Base-by-base conservation (phyloP, 2,113 vertebrate genomes). In the Sigmodon hispidus region DNA sequence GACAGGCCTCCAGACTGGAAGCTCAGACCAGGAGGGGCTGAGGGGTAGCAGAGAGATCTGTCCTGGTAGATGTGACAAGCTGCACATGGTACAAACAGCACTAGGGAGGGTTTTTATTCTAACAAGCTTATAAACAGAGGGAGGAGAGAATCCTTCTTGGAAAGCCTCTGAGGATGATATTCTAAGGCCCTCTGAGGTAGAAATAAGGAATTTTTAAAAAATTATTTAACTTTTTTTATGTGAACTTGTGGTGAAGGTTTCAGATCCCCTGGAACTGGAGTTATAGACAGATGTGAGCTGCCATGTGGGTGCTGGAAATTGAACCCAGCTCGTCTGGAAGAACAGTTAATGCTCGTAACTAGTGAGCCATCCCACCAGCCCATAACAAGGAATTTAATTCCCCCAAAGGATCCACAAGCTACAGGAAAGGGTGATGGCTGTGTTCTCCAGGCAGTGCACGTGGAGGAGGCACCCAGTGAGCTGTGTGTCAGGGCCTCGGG, bases 321-420 rank as follows among this genome's bases (percentile, higher is more conserved):
- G n/a, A n/a, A n/a, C n/a, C n/a, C n/a, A n/a, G n/a, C n/a, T n/a
- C n/a, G n/a, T n/a, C n/a, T n/a, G n/a, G n/a, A n/a, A n/a, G n/a
- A n/a, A n/a, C n/a, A n/a, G n/a, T n/a, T n/a, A n/a, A n/a, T n/a
- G n/a, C n/a, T n/a, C n/a, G n/a, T n/a, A n/a, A n/a, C n/a, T n/a
- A n/a, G n/a, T n/a, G n/a, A n/a, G n/a, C n/a, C n/a, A n/a, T n/a
- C n/a, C n/a, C n/a, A n/a, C n/a, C n/a, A n/a, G n/a, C n/a, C n/a
- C n/a, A n/a, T n/a, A n/a, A n/a, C n/a, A 90, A 93, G 85, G 72
- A 93, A 89, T 92, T 96, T 94, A 88, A 95, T 95, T 94, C 96
- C 80, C 73, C 0, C 36, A 63, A 96, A 91, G 83, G 90, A 83
- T 77, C 73, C 94, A 50, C 89, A n/a, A 1, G 22, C 22, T 57